Base-by-base conservation (phyloP, 1,140 invertebrate species). In the Amphibalanus amphitrite region DNA sequence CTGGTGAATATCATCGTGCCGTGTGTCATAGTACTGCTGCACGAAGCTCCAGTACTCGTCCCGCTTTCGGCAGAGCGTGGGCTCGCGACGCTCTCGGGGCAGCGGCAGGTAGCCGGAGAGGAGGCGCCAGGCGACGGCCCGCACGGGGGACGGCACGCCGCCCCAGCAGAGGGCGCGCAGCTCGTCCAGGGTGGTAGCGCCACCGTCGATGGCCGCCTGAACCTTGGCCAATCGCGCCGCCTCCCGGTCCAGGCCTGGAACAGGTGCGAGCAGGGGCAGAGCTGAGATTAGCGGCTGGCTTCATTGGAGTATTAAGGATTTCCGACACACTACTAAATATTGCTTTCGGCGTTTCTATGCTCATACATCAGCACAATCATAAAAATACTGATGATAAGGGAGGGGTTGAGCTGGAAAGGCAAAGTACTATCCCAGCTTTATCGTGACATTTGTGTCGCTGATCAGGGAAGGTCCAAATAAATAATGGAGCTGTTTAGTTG, bases 1-100 rank as follows among this genome's bases (percentile, higher is more conserved):
- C 79, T 92, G 87, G 80, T 94, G 90, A 67, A 86, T 84, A 79
- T 98, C 95, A 78, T 98, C 93, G 77, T 91, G 85, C 76, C 97
- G 88, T 0, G 90, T 89, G 76, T 93, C 90, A 79, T 97, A 99
- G 83, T 98, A 99, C 79, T 99, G 93, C 75, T 91, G 87, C 8
- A 98, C 91, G 77, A 96, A 88, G 79, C 90, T 90, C 84, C 91
- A 92, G 82, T 99, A 99, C 78, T 98, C 95, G 69, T 93, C 87
- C 29, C 96, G 84, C 81, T 98, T 98, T 70, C 94, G 83, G 77
- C 94, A 86, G 67, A 98, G 26, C 1, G 74, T 72, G 26, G 72
- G 70, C 26, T 75, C 70, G 40, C 72, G 67, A 1, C 74, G 70
- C 28, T 73, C 72, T 0, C 29, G 30, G 33, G 71, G 71, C 30